Percentiles rank a stretch among this genome's conserved stretches.
Conservation (phyloP, 2,797 vertebrate genomes). For the Poeciliopsis turneri region DNA sequence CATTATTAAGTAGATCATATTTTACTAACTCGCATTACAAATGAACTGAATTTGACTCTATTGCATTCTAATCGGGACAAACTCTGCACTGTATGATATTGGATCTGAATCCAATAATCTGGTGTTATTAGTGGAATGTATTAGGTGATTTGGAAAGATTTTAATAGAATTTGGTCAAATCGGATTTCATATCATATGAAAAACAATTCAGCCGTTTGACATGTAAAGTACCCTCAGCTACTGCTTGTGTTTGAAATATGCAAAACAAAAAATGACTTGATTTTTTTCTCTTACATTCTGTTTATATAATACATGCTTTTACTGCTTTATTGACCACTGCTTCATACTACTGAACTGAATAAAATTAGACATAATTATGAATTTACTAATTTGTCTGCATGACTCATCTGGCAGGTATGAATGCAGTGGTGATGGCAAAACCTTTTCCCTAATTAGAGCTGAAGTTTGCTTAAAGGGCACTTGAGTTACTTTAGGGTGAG, state of each 20-base stretch:
- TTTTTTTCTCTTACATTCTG: background rate
- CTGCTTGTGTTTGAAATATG: background rate
- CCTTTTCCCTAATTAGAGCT: background rate
- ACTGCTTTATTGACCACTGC: too few species aligned
- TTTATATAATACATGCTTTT: background rate
- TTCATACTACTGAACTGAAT: background rate
- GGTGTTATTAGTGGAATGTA: background rate
- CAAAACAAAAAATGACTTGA: too few species aligned
- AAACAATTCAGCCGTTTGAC: background rate
- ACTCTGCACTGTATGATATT: background rate
- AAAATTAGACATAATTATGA: background rate
- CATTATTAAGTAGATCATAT: background rate
- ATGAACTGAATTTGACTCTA: background rate
- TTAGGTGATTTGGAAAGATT: background rate
- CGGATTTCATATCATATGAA: background rate
- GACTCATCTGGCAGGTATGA: background rate
- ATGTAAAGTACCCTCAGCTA: too few species aligned
- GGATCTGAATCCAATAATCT: background rate
- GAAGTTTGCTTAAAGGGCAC: background rate
- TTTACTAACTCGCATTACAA: background rate
- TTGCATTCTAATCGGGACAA: background rate
- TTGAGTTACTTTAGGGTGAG: background rate
- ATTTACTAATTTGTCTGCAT: background rate
- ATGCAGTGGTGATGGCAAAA: background rate
- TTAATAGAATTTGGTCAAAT: background rate